phyloP scores from a whole-genome alignment of 2,797 vertebrate species.

The Neopelma chrysocephalum region DNA sequence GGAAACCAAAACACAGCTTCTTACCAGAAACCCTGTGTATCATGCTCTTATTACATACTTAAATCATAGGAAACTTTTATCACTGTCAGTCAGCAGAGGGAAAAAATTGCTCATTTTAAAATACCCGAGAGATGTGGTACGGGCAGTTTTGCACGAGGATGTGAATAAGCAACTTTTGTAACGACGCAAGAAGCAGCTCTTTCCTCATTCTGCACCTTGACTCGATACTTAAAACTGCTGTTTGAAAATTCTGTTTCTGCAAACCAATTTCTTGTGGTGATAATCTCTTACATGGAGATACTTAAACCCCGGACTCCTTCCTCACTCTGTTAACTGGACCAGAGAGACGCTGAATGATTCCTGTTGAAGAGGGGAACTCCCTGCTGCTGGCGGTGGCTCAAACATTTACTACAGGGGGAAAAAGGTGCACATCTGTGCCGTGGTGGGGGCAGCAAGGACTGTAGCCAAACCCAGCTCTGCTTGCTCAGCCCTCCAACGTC shows the following conservation, averaged over 20 bases:
- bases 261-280: background rate
- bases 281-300: background rate
- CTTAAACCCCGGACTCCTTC: background rate
- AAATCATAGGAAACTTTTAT: background rate
- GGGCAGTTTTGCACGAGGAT: background rate
- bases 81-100: background rate
- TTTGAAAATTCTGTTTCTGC: background rate
- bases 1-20: background rate
- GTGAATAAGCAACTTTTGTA: slow-evolving; percentile 21
- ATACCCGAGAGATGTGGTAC: background rate
- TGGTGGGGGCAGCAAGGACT: background rate
- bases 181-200: background rate
- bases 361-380: background rate
- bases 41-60: background rate
- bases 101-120: background rate
- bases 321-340: background rate
- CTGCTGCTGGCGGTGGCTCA: background rate
- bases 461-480: background rate
- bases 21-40: slow-evolving; percentile 47
- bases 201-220: background rate
- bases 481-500: background rate
- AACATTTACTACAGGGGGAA: background rate
- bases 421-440: background rate
- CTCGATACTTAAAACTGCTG: background rate
- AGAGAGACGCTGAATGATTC: background rate